Percentiles rank a stretch among this genome's conserved stretches.
Evolutionary conservation across 1,140 invertebrate species (phyloP).

Genomic region (Chelonus insularis): DNA sequence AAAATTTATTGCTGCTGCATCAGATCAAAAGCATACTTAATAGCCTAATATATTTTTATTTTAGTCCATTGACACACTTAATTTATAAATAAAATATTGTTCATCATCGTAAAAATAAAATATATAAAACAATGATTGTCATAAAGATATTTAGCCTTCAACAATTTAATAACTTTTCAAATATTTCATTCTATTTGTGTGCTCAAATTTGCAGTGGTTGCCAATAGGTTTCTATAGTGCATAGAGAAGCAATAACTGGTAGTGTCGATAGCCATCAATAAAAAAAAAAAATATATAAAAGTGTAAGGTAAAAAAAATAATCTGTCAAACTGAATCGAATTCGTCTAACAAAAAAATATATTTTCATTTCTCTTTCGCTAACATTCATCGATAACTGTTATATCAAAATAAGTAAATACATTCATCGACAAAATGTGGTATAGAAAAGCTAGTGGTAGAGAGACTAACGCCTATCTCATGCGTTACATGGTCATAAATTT

Average conservation of each 20-base stretch:
- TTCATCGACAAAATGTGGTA: not conserved
- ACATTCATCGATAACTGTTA: conserved; percentile 18
- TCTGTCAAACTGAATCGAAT: conserved; percentile 18
- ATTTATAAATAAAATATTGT: too few species aligned
- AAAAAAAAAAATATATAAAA: not conserved
- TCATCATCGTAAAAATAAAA: too few species aligned
- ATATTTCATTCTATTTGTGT: too few species aligned
- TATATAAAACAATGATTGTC: too few species aligned
- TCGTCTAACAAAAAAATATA: not conserved
- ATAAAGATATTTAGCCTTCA: too few species aligned
- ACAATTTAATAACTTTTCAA: too few species aligned
- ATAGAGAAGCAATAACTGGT: conserved; percentile 3
- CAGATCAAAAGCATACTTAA: too few species aligned
- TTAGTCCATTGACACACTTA: too few species aligned
- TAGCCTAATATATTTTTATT: too few species aligned
- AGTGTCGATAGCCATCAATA: not conserved
- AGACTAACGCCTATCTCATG: conserved; percentile 31
- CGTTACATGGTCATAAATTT: conserved; percentile 41
- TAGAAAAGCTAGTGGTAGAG: conserved; percentile 5
- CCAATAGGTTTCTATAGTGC: not conserved
- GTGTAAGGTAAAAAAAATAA: conserved; percentile 18
- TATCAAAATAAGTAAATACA: conserved; percentile 22
- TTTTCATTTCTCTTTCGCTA: not conserved
- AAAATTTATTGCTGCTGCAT: too few species aligned
- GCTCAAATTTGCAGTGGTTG: not conserved